Percentiles rank a stretch among this genome's conserved stretches.
Evolutionary conservation across 2,888 invertebrate species (phyloP).

Genomic region (Leuctra nigra): DNA sequence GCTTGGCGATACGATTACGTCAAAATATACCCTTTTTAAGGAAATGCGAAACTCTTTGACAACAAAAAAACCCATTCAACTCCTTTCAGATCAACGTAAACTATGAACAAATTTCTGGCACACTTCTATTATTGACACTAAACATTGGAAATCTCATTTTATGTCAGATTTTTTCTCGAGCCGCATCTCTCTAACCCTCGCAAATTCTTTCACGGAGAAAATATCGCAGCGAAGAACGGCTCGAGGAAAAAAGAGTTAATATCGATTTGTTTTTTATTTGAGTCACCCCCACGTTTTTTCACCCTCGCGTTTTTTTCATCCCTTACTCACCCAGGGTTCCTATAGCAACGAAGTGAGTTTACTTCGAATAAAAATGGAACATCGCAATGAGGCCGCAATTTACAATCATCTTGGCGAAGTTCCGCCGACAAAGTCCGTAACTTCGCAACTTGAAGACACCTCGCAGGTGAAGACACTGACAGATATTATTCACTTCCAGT

Average conservation of each 20-base stretch:
- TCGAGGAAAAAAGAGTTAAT: constrained; percentile 59
- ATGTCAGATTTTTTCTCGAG: not conserved
- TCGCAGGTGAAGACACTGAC: too few species aligned
- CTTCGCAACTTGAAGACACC: too few species aligned
- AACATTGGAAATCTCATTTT: not conserved
- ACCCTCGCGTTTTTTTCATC: constrained; percentile 48
- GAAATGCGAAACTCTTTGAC: constrained; percentile 15
- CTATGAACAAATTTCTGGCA: constrained; percentile 14
- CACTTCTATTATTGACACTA: constrained; percentile 1
- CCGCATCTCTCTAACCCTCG: not conserved
- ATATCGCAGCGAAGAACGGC: constrained; percentile 9
- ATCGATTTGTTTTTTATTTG: constrained; percentile 61
- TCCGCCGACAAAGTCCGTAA: too few species aligned
- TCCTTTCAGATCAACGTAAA: constrained; percentile 2
- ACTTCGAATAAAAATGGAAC: constrained; percentile 30
- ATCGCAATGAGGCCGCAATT: constrained; percentile 4
- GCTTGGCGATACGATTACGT: constrained; percentile 18
- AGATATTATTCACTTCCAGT: not conserved
- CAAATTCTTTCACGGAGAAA: constrained; percentile 1
- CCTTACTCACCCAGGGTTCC: constrained; percentile 44
- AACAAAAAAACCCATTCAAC: constrained; percentile 3
- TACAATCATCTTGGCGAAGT: not conserved
- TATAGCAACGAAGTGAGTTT: constrained; percentile 46
- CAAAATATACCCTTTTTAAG: constrained; percentile 20
- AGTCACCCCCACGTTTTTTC: constrained; percentile 55